Evolutionary conservation across 2,113 vertebrate genomes (phyloP).

Genomic region (Microcebus murinus): DNA sequence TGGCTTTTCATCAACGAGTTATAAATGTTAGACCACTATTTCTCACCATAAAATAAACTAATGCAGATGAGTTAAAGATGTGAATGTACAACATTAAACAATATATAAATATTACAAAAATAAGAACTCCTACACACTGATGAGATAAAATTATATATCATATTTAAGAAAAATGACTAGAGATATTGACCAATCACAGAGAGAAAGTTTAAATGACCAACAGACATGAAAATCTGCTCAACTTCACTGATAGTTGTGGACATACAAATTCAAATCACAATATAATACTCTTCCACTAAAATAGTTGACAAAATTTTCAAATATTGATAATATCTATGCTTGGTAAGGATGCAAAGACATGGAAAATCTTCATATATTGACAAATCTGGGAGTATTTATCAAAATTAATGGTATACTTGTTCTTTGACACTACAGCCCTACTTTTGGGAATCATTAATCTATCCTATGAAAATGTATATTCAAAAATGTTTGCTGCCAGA

Average conservation of each 20-base stretch:
- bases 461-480: not conserved
- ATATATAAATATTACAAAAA: not conserved
- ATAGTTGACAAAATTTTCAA: not conserved
- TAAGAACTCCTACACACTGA: not conserved
- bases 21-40: not conserved
- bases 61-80: not conserved
- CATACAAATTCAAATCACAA: conserved; percentile 8
- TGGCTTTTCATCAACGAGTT: not conserved
- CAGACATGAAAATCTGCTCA: not conserved
- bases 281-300: not conserved
- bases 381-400: not conserved
- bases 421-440: not conserved
- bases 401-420: not conserved
- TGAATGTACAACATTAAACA: not conserved
- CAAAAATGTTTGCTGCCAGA: not conserved
- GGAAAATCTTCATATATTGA: not conserved
- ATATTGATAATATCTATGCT: not conserved
- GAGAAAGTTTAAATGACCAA: not conserved
- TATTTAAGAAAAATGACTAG: not conserved
- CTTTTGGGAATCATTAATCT: not conserved
- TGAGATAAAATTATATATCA: not conserved
- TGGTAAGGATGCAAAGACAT: not conserved
- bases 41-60: not conserved
- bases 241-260: not conserved
- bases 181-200: not conserved